Percentiles rank a stretch among this genome's conserved stretches.
Conservation (phyloP, 2,113 vertebrate genomes). For the Salvelinus fontinalis region DNA sequence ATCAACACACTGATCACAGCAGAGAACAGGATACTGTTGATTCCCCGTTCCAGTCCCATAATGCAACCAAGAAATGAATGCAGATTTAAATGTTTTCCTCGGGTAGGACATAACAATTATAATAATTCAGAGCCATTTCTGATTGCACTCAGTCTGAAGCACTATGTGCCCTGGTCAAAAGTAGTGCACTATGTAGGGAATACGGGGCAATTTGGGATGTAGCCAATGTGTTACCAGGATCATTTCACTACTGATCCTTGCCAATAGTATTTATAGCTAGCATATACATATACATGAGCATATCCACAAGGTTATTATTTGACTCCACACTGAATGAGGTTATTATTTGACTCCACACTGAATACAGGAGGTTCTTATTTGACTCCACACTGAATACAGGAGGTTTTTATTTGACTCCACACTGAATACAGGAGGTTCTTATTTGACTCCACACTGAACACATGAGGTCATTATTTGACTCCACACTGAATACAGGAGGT, state of each 20-base stretch:
- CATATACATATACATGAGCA: constrained; percentile 13
- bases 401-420: too few species aligned
- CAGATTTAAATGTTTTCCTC: constrained; percentile 27
- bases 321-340: too few species aligned
- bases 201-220: constrained; percentile 8
- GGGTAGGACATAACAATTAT: not conserved
- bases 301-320: too few species aligned
- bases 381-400: too few species aligned
- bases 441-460: too few species aligned
- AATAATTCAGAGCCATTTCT: not conserved
- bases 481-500: too few species aligned
- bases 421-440: too few species aligned
- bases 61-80: constrained; percentile 24
- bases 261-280: constrained; percentile 58
- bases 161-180: too few species aligned
- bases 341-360: too few species aligned
- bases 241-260: constrained; percentile 45
- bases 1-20: not conserved
- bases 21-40: not conserved
- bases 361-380: too few species aligned
- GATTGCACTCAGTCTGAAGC: constrained; percentile 25
- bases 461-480: too few species aligned
- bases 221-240: constrained; percentile 44
- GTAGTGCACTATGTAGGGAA: too few species aligned
- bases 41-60: not conserved